These are phyloP conservation scores for Heteromurus nitidus DNA, from an alignment of 2,888 invertebrate species.

Conservation along the genomic window DNA sequence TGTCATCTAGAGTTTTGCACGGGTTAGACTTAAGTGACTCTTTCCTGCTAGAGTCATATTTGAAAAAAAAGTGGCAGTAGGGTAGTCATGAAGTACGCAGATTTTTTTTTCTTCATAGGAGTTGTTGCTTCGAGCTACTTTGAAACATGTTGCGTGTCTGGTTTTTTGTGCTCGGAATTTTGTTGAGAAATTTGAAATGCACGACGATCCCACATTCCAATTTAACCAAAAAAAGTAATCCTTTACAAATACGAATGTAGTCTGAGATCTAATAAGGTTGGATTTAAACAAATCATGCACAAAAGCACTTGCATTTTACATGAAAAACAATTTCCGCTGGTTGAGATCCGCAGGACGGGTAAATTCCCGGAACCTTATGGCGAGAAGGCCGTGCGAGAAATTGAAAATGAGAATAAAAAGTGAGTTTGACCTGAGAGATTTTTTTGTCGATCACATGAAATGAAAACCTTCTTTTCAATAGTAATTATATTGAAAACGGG, in stretches of 20 bases:
- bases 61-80: too few species aligned
- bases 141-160: conserved; percentile 56
- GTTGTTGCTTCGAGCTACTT: conserved; percentile 8
- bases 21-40: neutral
- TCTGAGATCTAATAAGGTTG: conserved; percentile 10
- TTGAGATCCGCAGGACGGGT: conserved; percentile 8
- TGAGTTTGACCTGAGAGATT: conserved; percentile 52
- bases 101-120: too few species aligned
- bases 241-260: too few species aligned
- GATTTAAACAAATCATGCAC: too few species aligned
- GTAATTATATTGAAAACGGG: conserved; percentile 22
- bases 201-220: conserved; percentile 58
- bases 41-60: neutral
- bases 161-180: conserved; percentile 35
- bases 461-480: conserved; percentile 43
- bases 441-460: neutral
- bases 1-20: neutral
- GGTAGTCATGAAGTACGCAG: too few species aligned
- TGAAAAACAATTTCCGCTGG: conserved; percentile 2
- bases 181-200: conserved; percentile 23
- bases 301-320: neutral
- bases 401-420: conserved; percentile 39
- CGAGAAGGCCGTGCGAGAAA: conserved; percentile 50
- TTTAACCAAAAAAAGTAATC: conserved; percentile 31
- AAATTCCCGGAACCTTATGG: neutral